Base-by-base conservation (phyloP, 2,797 vertebrate genomes). In the Chrysocyon brachyurus region DNA sequence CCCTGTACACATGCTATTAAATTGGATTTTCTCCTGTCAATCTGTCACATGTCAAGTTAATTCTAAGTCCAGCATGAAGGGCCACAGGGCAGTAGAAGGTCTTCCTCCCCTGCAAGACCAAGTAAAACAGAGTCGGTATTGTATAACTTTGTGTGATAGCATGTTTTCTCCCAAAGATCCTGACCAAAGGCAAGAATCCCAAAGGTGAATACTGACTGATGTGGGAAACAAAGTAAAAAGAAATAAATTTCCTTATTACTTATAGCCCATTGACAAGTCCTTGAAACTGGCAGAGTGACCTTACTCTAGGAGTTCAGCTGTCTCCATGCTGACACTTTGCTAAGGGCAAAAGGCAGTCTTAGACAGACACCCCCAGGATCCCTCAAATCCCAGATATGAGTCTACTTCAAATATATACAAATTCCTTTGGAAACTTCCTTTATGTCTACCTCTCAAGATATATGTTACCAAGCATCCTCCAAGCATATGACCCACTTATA, bases 141-240 rank as follows among this genome's bases (percentile, higher is more conserved):
- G 0, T 1, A 22, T 77, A 93, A 82, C 4, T 52, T 83, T 83
- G 79, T 19, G 24, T 63, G 22, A 59, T 5, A 24, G 16, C 24
- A 75, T 15, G 5, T 97, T 91, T 92, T 93, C 52, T 84, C 84
- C 59, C 72, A 89, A 82, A 82, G 82, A 91, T 46, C 57, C 57
- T 75, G 40, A 70, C 79, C 31, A 26, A 93, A 94, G 56, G 46
- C 24, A 70, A 75, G 49, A 91, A 26, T 22, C n/a, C 36, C 26
- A 61, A 88, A 33, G 12, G 17, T 85, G 11, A 22, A 63, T 57
- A 64, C 6, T 64, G 31, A 57, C 4, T 4, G 64, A 68, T 68
- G n/a, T 68, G 66, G 66, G n/a, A 33, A 33, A 68, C 17, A 68
- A 33, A 68, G n/a, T 17, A 31, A 68, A 68, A 68, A 68, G 33